Evolutionary conservation across 1,140 invertebrate species (phyloP).

Genomic region (Pararge aegeria): DNA sequence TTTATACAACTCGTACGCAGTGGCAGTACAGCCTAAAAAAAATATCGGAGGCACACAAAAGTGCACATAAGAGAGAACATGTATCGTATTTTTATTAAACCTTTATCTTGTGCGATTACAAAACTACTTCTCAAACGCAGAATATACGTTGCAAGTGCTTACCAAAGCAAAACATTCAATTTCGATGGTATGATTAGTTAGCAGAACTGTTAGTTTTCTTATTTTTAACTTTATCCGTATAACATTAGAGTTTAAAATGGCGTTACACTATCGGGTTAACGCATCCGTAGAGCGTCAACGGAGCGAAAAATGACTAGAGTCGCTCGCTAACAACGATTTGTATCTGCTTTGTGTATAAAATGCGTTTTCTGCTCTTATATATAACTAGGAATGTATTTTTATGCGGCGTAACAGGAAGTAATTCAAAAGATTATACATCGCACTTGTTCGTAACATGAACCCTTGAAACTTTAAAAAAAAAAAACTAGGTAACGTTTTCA

Average conservation of each 20-base stretch:
- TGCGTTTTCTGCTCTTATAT: slow-evolving; percentile 2
- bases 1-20: too few species aligned
- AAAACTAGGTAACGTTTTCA: too few species aligned
- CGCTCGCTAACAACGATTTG: neutral
- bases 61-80: too few species aligned
- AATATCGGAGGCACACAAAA: too few species aligned
- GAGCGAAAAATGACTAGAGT: slow-evolving; percentile 1
- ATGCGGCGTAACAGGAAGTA: too few species aligned
- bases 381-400: neutral
- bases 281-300: slow-evolving; percentile 1
- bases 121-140: too few species aligned
- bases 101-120: too few species aligned
- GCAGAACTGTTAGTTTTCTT: neutral
- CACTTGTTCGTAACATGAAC: too few species aligned
- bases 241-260: neutral
- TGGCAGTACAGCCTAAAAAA: too few species aligned
- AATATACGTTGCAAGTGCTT: neutral
- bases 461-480: too few species aligned
- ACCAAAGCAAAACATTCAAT: slow-evolving; percentile 7
- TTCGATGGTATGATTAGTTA: slow-evolving; percentile 1
- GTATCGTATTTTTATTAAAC: too few species aligned
- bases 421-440: too few species aligned
- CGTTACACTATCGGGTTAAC: neutral
- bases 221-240: neutral
- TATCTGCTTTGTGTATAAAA: neutral